Conservation (phyloP, 2,113 vertebrate genomes). For the Hippocampus zosterae region DNA sequence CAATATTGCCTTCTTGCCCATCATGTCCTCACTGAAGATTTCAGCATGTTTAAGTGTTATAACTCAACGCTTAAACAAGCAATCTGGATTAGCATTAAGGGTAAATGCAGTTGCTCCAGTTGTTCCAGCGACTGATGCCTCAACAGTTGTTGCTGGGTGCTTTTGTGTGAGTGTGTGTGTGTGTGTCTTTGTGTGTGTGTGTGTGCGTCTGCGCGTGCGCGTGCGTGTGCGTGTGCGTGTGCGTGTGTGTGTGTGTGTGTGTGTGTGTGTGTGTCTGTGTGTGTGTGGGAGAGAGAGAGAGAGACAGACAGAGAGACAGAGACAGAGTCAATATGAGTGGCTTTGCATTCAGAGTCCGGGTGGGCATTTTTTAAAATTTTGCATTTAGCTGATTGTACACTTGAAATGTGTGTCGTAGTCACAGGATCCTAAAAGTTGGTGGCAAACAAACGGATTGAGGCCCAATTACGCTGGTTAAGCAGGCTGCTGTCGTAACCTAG, state of each 20-base stretch:
- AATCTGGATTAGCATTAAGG: constrained; percentile 29
- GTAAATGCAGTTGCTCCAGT: constrained; percentile 46
- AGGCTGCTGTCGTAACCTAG: no score
- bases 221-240: constrained; percentile 10
- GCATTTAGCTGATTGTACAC: no score
- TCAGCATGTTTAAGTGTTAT: background rate
- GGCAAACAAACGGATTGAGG: no score
- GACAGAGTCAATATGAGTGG: no score
- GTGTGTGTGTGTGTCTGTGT: background rate
- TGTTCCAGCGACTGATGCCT: constrained; percentile 23
- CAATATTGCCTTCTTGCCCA: background rate
- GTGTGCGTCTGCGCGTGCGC: no score
- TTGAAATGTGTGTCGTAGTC: no score
- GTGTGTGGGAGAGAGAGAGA: background rate
- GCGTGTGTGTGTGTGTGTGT: background rate
- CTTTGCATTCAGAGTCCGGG: no score
- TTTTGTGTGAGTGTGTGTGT: background rate
- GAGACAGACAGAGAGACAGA: no score
- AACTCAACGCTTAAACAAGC: constrained; percentile 41
- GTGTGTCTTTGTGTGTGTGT: background rate
- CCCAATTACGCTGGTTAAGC: no score
- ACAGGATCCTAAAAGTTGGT: no score
- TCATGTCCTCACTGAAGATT: background rate
- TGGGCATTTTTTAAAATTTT: no score
- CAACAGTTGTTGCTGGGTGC: constrained; percentile 1